Evolutionary conservation across 2,888 invertebrate genomes (phyloP).

Genomic region (Agonopterix subpropinquella): DNA sequence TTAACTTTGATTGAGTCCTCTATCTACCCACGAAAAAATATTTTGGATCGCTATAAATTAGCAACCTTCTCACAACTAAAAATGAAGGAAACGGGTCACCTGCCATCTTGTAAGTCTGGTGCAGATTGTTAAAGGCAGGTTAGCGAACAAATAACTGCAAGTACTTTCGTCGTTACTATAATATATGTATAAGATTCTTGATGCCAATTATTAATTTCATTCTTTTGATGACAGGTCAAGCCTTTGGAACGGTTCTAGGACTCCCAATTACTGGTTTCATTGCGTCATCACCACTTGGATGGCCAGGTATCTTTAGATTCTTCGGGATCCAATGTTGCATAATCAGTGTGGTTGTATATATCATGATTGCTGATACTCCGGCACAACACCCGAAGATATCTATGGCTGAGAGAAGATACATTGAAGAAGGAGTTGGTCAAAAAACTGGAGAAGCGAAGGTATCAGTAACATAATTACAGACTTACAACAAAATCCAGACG

Average conservation of each 20-base stretch:
- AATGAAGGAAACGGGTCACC: too few species aligned
- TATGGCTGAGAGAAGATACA: slow-evolving; percentile 79
- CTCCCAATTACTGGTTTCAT: slow-evolving; percentile 83
- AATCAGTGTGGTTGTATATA: slow-evolving; percentile 73
- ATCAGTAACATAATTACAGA: too few species aligned
- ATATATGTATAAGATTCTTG: too few species aligned
- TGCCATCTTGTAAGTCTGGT: too few species aligned
- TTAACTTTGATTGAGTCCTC: too few species aligned
- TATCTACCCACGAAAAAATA: too few species aligned
- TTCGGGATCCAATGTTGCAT: slow-evolving; percentile 79
- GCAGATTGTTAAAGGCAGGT: too few species aligned
- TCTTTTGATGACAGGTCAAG: slow-evolving; percentile 72
- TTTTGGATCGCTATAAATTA: too few species aligned
- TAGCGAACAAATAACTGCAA: too few species aligned
- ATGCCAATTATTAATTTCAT: neutral
- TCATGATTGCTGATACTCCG: slow-evolving; percentile 80
- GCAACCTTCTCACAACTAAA: too few species aligned
- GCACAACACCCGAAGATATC: slow-evolving; percentile 78
- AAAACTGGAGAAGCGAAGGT: slow-evolving; percentile 28
- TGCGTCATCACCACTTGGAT: slow-evolving; percentile 80
- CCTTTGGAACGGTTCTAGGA: slow-evolving; percentile 85
- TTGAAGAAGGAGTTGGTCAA: slow-evolving; percentile 77
- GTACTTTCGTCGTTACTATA: too few species aligned
- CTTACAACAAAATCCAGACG: too few species aligned
- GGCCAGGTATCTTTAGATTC: slow-evolving; percentile 87